A percentile compares a stretch with the other conserved stretches of the same genome.
These are phyloP conservation scores for Microchrysa polita DNA, from an alignment of 2,888 invertebrate genomes.

Conservation along the genomic window DNA sequence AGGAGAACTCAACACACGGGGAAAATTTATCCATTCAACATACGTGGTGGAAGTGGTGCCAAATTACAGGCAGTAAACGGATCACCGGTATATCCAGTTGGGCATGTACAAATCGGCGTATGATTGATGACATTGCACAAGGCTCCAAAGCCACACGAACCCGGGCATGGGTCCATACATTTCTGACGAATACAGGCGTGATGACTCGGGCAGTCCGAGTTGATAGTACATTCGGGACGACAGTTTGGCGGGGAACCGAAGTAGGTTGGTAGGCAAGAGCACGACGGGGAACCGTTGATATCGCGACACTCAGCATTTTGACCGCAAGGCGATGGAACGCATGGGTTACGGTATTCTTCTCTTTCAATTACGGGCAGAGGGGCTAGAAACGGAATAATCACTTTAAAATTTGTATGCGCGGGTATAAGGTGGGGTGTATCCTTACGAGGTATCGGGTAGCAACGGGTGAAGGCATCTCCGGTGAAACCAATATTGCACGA, in stretches of 20 bases:
- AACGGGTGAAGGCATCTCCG: constrained; percentile 79
- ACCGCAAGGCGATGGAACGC: constrained; percentile 77
- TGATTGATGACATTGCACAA: constrained; percentile 74
- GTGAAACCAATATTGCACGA: constrained; percentile 75
- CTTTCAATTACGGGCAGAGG: constrained; percentile 54
- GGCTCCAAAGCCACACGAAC: constrained; percentile 74
- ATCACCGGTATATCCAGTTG: constrained; percentile 69
- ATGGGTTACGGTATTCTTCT: constrained; percentile 68
- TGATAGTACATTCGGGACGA: constrained; percentile 77
- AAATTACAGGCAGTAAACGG: constrained; percentile 66
- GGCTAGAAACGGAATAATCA: constrained; percentile 53
- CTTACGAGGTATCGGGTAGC: constrained; percentile 67
- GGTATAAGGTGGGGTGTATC: constrained; percentile 59
- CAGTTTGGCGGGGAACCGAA: constrained; percentile 79
- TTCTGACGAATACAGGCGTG: constrained; percentile 78
- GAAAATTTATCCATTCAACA: not conserved
- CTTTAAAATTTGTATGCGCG: no score
- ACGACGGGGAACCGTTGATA: constrained; percentile 70
- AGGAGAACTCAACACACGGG: not conserved
- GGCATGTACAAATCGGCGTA: constrained; percentile 74
- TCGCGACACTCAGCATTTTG: constrained; percentile 72
- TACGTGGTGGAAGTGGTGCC: constrained; percentile 59
- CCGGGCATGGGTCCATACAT: constrained; percentile 78
- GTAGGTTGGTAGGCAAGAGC: constrained; percentile 73
- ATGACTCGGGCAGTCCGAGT: constrained; percentile 76